Evolutionary conservation across 2,888 invertebrate species (phyloP), one percentile per base, ranked within the genome.

Genomic region (Mycalesis mineus): DNA sequence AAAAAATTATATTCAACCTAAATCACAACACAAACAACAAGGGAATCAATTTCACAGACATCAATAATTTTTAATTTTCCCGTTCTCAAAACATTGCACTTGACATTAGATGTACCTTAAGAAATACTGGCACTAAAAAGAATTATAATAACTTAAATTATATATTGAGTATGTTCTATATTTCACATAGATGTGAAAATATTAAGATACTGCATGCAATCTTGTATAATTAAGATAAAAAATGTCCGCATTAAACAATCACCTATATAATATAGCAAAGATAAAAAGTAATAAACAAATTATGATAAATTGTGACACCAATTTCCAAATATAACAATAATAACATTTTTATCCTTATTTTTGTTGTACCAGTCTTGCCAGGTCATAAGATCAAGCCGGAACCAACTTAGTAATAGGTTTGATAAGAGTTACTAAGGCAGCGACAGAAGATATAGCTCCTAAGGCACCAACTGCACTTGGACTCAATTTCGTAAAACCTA

Each of bases 371-470:
- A 55, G 55, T 49, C 53, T 33, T 47, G 6, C 1, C 8, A 14
- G 3, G 42, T 33, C 7, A 39, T 13, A 47, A 28, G 41, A 53
- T 41, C 28, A 61, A 7, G 63, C 54, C 7, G 95, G 95, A 14
- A 91, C 85, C 63, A 97, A 85, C 79, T 95, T 96, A n/a, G 94
- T 92, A 41, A 92, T 85, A n/a, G 97, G 95, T 77, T 96, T 92
- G 42, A 96, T 78, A 44, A 97, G 78, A 15, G 95, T 93, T 45
- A 95, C 83, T 44, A 97, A 84, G 11, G 96, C 97, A 57, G 96
- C 94, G 39, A 94, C 60, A 0, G 97, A 97, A 2, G 97, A 97
- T 53, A 96, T 74, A 0, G 94, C 91, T 4, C 97, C 97, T 14
- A 96, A 80, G 7, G 94, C 68, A 0, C 97, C 97, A 55, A 97